A percentile compares a stretch with the other conserved stretches of the same genome.
phyloP scores from a whole-genome alignment of 1,140 invertebrate genomes.

The Pogonomyrmex californicus region DNA sequence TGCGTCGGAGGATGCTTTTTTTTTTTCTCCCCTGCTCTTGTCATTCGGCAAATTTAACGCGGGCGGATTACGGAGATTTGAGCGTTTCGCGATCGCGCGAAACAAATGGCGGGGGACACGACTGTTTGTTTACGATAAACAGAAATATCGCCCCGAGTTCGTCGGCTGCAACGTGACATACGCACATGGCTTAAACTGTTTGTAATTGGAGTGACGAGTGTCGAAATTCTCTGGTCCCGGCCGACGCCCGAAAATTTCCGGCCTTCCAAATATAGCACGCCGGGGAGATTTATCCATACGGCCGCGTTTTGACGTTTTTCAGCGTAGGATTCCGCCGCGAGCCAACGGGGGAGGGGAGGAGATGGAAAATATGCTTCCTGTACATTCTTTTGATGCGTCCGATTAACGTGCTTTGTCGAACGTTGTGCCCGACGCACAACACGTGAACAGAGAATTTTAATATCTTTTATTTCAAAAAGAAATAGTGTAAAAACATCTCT shows the following conservation, averaged over 20 bases:
- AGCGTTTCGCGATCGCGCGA: conserved; percentile 54
- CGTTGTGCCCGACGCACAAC: neutral
- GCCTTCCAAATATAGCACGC: conserved; percentile 42
- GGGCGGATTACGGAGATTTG: conserved; percentile 59
- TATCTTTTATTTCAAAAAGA: neutral
- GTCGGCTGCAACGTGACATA: conserved; percentile 43
- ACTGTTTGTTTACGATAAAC: conserved; percentile 64
- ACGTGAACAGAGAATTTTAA: neutral
- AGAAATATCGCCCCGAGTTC: conserved; percentile 56
- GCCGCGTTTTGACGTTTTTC: conserved; percentile 53
- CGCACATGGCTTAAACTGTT: conserved; percentile 59
- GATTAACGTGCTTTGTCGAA: conserved; percentile 28
- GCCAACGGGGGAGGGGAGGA: neutral
- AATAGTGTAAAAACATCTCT: neutral
- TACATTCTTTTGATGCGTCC: neutral
- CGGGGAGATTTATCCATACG: conserved; percentile 49
- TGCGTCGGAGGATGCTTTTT: conserved; percentile 52
- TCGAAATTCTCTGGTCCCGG: conserved; percentile 33
- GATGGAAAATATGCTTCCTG: neutral
- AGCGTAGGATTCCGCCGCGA: conserved; percentile 23
- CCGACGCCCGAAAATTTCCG: conserved; percentile 43
- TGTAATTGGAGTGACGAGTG: conserved; percentile 63
- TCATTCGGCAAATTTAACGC: conserved; percentile 59
- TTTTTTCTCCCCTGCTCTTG: neutral
- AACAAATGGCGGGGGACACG: conserved; percentile 51